Percentiles rank a stretch among this genome's conserved stretches.
Conservation (phyloP, 2,888 invertebrate genomes). For the Latrodectus elegans region DNA sequence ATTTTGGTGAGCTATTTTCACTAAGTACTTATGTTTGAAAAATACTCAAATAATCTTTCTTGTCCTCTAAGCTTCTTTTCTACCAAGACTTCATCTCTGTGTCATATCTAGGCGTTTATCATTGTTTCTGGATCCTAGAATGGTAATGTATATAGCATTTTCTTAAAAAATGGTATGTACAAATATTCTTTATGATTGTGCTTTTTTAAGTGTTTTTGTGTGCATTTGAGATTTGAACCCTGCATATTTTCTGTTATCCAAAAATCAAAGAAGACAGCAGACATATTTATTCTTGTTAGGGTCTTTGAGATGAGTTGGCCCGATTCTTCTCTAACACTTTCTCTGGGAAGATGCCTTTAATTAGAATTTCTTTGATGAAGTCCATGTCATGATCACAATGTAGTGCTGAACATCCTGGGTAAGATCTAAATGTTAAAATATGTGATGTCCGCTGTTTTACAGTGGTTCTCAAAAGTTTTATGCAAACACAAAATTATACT, state of each 20-base stretch:
- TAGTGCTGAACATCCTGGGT: constrained; percentile 46
- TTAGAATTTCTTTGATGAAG: constrained; percentile 47
- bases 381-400: constrained; percentile 35
- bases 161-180: constrained; percentile 53
- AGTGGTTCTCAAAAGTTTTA: constrained; percentile 56
- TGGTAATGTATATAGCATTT: constrained; percentile 62
- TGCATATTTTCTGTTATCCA: constrained; percentile 64
- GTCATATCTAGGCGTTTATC: neutral
- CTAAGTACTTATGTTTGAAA: too few relatives aligned
- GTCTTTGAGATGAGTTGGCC: constrained; percentile 64
- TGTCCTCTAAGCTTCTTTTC: too few relatives aligned
- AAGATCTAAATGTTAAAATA: constrained; percentile 61
- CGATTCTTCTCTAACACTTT: constrained; percentile 45
- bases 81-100: too few relatives aligned
- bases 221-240: constrained; percentile 59
- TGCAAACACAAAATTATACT: neutral
- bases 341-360: constrained; percentile 52
- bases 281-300: constrained; percentile 67
- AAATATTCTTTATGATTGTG: constrained; percentile 29
- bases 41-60: too few relatives aligned
- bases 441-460: constrained; percentile 55
- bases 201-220: constrained; percentile 29
- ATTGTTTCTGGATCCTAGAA: constrained; percentile 2
- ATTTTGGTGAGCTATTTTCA: too few relatives aligned
- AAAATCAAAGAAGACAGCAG: constrained; percentile 59